Evolutionary conservation across 2,797 vertebrate species (phyloP).

Genomic region (Sebastolobus alascanus): DNA sequence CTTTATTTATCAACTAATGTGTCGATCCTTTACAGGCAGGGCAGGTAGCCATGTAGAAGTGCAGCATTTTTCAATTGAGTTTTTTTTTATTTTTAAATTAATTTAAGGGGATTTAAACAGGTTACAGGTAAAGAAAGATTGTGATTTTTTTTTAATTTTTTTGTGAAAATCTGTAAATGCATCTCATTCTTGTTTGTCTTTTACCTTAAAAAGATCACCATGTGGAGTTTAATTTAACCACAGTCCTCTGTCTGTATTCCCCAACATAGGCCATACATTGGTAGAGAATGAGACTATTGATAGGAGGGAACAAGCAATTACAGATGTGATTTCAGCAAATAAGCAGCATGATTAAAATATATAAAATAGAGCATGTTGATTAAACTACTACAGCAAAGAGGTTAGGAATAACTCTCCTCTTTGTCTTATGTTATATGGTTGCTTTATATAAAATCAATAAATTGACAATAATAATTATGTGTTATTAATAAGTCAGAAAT

Average conservation of each 20-base stretch:
- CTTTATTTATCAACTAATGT: constrained; percentile 33
- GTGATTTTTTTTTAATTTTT: background rate
- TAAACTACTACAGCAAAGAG: background rate
- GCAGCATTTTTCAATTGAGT: background rate
- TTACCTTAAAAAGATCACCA: background rate
- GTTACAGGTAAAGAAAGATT: background rate
- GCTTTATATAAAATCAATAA: background rate
- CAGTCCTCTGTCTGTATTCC: background rate
- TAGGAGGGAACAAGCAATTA: background rate
- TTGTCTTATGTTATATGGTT: background rate
- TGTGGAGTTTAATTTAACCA: background rate
- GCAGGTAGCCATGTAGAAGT: too few species aligned
- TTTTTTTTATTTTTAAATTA: background rate
- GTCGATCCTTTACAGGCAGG: background rate
- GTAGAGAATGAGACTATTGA: background rate
- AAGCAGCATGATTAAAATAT: background rate
- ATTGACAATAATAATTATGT: background rate
- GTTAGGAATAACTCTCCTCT: background rate
- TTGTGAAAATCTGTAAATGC: background rate
- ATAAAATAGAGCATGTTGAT: background rate
- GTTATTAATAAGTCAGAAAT: background rate
- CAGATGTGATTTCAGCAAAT: constrained; percentile 3
- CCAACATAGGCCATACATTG: background rate
- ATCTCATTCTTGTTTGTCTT: background rate
- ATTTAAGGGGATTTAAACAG: background rate